Evolutionary conservation across 2,113 vertebrate genomes (phyloP).

Genomic region (Lepus timidus): DNA sequence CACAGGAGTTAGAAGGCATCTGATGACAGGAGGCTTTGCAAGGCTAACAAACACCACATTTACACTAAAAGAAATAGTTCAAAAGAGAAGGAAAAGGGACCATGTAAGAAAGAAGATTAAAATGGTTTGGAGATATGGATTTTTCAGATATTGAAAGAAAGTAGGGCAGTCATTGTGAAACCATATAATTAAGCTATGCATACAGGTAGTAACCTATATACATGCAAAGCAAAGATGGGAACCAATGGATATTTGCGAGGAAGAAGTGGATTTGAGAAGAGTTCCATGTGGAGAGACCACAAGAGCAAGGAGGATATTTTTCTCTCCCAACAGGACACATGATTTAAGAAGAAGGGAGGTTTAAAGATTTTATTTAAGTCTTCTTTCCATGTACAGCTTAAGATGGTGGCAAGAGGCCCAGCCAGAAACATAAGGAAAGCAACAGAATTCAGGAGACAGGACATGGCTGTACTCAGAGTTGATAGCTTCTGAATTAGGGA

Average conservation of each 20-base stretch:
- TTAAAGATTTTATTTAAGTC: neutral
- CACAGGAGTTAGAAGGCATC: neutral
- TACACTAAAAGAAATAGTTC: neutral
- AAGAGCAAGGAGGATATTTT: neutral
- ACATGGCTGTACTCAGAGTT: neutral
- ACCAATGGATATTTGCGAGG: neutral
- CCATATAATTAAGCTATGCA: neutral
- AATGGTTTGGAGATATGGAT: neutral
- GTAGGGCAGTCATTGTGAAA: neutral
- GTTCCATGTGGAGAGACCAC: neutral
- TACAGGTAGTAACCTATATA: neutral
- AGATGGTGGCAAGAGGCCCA: neutral
- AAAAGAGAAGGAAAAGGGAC: neutral
- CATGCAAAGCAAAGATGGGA: neutral
- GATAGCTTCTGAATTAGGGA: neutral
- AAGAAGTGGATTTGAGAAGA: neutral
- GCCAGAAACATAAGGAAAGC: neutral
- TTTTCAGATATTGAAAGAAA: slow-evolving; percentile 9
- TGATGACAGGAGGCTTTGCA: neutral
- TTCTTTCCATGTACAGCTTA: neutral
- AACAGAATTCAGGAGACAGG: neutral
- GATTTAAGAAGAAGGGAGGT: neutral
- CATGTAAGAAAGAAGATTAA: neutral
- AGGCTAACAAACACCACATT: neutral
- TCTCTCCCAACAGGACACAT: neutral